Conservation (phyloP, 2,113 vertebrate species). For the Anseranas semipalmata region DNA sequence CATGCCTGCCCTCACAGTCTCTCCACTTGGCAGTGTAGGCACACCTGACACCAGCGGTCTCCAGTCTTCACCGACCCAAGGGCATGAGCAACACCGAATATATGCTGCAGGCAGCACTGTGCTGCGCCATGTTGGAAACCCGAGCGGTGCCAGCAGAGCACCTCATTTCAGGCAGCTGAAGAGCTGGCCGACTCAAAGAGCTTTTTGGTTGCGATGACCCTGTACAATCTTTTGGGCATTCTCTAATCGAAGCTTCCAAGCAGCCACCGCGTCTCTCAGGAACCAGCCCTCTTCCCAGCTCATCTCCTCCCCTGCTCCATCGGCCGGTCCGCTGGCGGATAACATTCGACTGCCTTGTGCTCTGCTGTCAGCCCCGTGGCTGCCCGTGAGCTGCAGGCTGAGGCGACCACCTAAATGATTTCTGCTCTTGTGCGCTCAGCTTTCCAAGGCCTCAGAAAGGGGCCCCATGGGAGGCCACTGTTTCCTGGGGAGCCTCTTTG, state of each 20-base stretch:
- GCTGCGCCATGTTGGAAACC: background rate
- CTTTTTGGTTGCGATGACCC: background rate
- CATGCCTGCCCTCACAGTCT: background rate
- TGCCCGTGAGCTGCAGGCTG: background rate
- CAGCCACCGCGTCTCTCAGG: background rate
- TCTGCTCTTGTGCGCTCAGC: background rate
- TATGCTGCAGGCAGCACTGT: rapidly evolving
- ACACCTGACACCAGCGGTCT: background rate
- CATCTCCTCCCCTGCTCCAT: background rate
- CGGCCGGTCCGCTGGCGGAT: rapidly evolving
- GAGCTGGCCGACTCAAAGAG: background rate
- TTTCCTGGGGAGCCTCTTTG: background rate
- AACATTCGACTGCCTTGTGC: background rate
- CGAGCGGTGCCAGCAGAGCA: rapidly evolving
- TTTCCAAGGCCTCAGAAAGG: background rate
- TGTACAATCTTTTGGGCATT: background rate
- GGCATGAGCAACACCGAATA: background rate
- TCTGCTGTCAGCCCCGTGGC: background rate
- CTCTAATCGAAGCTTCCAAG: background rate
- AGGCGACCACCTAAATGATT: background rate
- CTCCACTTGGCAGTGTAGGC: background rate
- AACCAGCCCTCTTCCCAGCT: background rate
- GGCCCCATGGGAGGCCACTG: background rate
- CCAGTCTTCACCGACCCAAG: background rate
- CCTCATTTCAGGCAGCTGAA: background rate